Evolutionary conservation across 2,888 invertebrate genomes (phyloP), one percentile per base, ranked within the genome.

Genomic region (Tenthredo mesomela): DNA sequence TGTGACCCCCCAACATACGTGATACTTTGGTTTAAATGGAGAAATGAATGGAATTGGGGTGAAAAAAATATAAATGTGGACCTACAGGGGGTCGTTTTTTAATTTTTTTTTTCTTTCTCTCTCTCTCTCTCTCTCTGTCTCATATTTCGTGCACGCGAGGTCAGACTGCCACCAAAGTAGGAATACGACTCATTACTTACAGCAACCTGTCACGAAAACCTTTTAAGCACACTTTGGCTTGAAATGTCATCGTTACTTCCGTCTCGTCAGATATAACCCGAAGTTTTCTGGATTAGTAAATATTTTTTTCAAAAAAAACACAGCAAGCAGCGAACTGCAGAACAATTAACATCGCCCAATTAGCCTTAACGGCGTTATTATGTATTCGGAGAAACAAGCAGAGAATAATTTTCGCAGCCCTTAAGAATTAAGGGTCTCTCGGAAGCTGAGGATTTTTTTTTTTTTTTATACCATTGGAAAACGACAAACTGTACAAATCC

Each of bases 101-200:
- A 25, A 37, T 54, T 37, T 33, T 58, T 18, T 10, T 25, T n/a
- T 29, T 2, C n/a, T 15, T 7, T n/a, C 7, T 33, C 18, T 54
- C 15, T 37, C 47, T 29, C 5, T 12, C 21, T 21, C 29, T 25
- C 10, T 43, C 29, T 33, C 15, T 54, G 29, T 33, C 25, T 33
- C 54, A 50, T 78, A 54, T 78, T 58, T 37, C 78, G 33, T 58
- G 78, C 78, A 78, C 78, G 78, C 78, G 78, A 78, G 54, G 78
- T 78, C 78, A 47, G 33, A 18, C 47, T 58, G 18, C 9, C 25
- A 54, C 25, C 37, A n/a, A 29, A 33, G 50, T 54, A 9, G 58
- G n/a, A 33, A 18, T 75, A 75, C 29, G 75, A 75, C 43, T 75
- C 75, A 75, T 75, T 75, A 75, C 43, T 75, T 75, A 75, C 25